Evolutionary conservation across 2,797 vertebrate species (phyloP).

Genomic region (Leptatherina wallacei): DNA sequence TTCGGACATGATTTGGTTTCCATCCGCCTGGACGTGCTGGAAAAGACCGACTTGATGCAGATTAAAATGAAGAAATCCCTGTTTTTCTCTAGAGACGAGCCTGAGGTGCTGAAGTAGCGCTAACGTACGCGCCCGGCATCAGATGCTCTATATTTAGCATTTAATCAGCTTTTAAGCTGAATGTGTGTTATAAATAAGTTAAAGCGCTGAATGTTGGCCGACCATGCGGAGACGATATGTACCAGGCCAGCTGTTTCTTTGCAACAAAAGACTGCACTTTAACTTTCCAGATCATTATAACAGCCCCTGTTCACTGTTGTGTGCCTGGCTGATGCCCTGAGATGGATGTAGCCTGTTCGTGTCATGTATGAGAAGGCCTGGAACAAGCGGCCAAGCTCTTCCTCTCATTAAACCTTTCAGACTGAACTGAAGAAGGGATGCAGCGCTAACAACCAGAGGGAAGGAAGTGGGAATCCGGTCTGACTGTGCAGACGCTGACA

Average conservation of each 20-base stretch:
- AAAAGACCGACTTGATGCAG: no score
- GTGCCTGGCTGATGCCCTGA: not conserved
- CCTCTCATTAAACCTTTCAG: no score
- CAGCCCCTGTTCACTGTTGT: not conserved
- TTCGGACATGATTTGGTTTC: no score
- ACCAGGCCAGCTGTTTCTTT: no score
- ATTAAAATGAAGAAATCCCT: not conserved
- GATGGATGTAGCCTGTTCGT: not conserved
- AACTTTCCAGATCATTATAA: not conserved
- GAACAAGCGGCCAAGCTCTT: no score
- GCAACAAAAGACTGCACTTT: no score
- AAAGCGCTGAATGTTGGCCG: no score
- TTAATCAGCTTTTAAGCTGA: not conserved
- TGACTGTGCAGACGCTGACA: constrained; percentile 4
- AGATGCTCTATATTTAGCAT: not conserved
- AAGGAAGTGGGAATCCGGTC: not conserved
- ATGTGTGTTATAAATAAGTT: no score
- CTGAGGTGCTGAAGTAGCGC: no score
- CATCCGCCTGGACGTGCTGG: no score
- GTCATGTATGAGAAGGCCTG: not conserved
- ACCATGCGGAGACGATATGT: no score
- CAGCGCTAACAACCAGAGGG: no score
- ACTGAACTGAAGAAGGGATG: not conserved
- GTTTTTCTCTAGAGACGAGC: not conserved
- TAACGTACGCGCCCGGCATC: not conserved